Conservation (phyloP, 1,140 invertebrate species). For the Drosophila parvula region DNA sequence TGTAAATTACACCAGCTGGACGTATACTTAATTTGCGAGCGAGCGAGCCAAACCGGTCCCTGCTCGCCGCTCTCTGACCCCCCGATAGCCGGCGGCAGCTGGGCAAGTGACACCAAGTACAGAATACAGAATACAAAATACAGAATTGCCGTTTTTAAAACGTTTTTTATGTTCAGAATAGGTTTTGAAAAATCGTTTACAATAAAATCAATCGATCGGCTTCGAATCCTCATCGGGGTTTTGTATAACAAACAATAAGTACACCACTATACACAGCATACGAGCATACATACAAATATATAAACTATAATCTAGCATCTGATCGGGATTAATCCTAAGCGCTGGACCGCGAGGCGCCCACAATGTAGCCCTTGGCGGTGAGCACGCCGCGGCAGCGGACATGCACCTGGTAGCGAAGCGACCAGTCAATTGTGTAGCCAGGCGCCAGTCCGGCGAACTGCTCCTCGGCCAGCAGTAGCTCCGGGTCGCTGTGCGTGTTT, state of each 20-base stretch:
- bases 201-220: slow-evolving; percentile 62
- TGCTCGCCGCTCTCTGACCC: slow-evolving; percentile 21
- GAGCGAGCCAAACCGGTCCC: slow-evolving; percentile 59
- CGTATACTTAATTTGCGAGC: slow-evolving; percentile 64
- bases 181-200: slow-evolving; percentile 59
- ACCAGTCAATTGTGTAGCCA: slow-evolving; percentile 86
- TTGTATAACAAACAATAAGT: slow-evolving; percentile 82
- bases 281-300: slow-evolving; percentile 52
- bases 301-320: slow-evolving; percentile 63
- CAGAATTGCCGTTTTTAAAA: slow-evolving; percentile 52
- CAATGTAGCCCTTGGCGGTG: slow-evolving; percentile 92
- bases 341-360: slow-evolving; percentile 77
- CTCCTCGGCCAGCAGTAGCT: slow-evolving; percentile 86
- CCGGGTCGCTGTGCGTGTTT: slow-evolving; percentile 97
- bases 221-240: slow-evolving; percentile 52
- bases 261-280: slow-evolving; percentile 58
- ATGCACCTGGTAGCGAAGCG: slow-evolving; percentile 92
- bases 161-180: slow-evolving; percentile 67
- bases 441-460: slow-evolving; percentile 64
- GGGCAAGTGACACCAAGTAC: slow-evolving; percentile 30
- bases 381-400: slow-evolving; percentile 95
- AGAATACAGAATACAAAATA: slow-evolving; percentile 7
- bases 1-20: slow-evolving; percentile 47
- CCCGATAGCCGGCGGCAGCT: slow-evolving; percentile 4
- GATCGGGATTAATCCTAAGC: slow-evolving; percentile 40